A percentile compares a stretch with the other conserved stretches of the same genome.
Conservation (phyloP, 2,888 invertebrate species). For the Habroteleia sp. region DNA sequence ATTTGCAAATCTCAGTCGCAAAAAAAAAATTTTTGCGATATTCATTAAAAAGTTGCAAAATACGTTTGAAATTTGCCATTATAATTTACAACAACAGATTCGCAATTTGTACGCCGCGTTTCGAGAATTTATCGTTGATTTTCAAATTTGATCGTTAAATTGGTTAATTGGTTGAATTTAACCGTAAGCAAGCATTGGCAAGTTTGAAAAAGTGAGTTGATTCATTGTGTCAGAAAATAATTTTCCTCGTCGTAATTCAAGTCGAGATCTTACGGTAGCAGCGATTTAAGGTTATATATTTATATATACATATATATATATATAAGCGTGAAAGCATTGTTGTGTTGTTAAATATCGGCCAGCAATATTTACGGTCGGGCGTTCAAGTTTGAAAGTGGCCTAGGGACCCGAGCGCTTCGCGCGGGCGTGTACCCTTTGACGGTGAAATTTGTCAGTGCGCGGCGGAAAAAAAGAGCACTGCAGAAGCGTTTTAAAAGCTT, state of each 20-base stretch:
- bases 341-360: constrained; percentile 66
- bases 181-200: neutral
- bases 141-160: neutral
- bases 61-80: too few relatives aligned
- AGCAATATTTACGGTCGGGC: constrained; percentile 56
- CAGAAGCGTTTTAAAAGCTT: constrained; percentile 61
- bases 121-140: too few relatives aligned
- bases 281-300: constrained; percentile 19
- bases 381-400: constrained; percentile 18
- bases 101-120: too few relatives aligned
- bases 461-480: constrained; percentile 23
- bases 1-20: too few relatives aligned
- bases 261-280: constrained; percentile 18
- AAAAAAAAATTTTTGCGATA: too few relatives aligned
- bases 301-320: too few relatives aligned
- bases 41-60: too few relatives aligned
- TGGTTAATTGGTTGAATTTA: neutral
- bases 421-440: constrained; percentile 55
- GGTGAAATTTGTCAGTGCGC: constrained; percentile 63
- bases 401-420: neutral
- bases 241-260: constrained; percentile 26
- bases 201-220: constrained; percentile 8
- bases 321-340: constrained; percentile 69
- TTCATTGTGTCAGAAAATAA: constrained; percentile 13
- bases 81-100: too few relatives aligned